A percentile compares a stretch with the other conserved stretches of the same genome.
Conservation (phyloP, 2,797 vertebrate species). For the Myoxocephalus aenaeus region DNA sequence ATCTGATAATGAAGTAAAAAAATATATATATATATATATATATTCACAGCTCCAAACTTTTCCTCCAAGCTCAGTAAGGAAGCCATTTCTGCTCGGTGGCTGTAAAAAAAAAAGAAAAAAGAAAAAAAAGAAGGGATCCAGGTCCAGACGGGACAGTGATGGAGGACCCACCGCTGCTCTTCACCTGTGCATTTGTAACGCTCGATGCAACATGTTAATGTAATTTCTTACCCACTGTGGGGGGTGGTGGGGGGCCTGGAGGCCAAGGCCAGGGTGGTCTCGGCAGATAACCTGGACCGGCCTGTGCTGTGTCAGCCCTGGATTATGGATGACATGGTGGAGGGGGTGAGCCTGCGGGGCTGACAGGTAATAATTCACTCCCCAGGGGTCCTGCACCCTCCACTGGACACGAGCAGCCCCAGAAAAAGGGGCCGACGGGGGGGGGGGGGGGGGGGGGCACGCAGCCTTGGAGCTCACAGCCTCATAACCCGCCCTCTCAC, state of each 20-base stretch:
- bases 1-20: constrained; percentile 47
- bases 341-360: constrained; percentile 39
- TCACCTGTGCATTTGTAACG: constrained; percentile 57
- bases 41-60: constrained; percentile 4
- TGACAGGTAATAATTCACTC: constrained; percentile 88
- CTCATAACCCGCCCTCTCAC: constrained; percentile 16
- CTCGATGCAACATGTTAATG: constrained; percentile 72
- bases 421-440: constrained; percentile 29
- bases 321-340: constrained; percentile 79
- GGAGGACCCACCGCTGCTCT: constrained; percentile 52
- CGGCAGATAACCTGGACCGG: constrained; percentile 55
- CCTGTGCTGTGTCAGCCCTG: constrained; percentile 69
- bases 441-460: not conserved
- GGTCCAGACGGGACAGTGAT: constrained; percentile 38
- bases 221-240: constrained; percentile 49
- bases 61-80: constrained; percentile 22
- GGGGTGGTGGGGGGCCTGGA: constrained; percentile 42
- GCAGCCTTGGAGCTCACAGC: constrained; percentile 53
- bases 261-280: constrained; percentile 74
- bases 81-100: constrained; percentile 13
- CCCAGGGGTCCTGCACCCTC: constrained; percentile 76
- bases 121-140: not conserved
- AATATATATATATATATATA: not conserved
- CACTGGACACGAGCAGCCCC: constrained; percentile 64
- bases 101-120: not conserved